Percentiles rank a stretch among this genome's conserved stretches.
phyloP scores from a whole-genome alignment of 2,797 vertebrate genomes.

The Enteromius thamalakanensis region DNA sequence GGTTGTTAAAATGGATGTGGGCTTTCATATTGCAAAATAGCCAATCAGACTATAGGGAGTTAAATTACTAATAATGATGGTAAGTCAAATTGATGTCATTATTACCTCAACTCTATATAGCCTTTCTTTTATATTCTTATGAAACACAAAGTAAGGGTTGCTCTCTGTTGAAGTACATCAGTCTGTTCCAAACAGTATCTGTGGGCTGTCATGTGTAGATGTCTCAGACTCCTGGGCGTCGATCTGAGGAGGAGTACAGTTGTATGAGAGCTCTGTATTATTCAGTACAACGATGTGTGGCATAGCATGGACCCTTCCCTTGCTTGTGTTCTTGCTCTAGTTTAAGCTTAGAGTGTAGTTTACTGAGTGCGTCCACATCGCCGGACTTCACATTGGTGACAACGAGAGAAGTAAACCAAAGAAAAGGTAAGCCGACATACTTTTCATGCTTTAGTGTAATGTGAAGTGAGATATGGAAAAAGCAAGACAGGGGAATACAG shows the following conservation, averaged over 20 bases:
- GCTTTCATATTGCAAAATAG: conserved; percentile 5
- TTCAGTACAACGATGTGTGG: conserved; percentile 12
- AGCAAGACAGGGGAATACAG: neutral
- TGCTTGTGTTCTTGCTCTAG: neutral
- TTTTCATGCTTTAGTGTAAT: neutral
- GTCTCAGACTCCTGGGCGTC: neutral
- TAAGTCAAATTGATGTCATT: neutral
- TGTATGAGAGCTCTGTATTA: conserved; percentile 13
- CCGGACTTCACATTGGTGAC: conserved; percentile 16
- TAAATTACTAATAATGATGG: neutral
- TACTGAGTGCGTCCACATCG: neutral
- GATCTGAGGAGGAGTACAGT: neutral
- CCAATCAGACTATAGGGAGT: neutral
- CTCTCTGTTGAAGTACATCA: neutral
- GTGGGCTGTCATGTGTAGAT: conserved; percentile 1
- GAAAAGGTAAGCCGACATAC: conserved; percentile 47
- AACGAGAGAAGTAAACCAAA: conserved; percentile 7
- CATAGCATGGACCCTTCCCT: neutral
- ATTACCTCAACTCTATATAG: neutral
- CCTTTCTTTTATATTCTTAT: neutral
- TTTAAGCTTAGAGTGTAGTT: conserved; percentile 10
- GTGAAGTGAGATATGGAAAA: neutral
- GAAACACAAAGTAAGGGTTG: neutral
- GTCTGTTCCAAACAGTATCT: neutral
- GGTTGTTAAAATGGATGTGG: neutral